These are phyloP conservation scores for Malaclemys terrapin DNA, from an alignment of 2,113 vertebrate genomes.

Conservation along the genomic window DNA sequence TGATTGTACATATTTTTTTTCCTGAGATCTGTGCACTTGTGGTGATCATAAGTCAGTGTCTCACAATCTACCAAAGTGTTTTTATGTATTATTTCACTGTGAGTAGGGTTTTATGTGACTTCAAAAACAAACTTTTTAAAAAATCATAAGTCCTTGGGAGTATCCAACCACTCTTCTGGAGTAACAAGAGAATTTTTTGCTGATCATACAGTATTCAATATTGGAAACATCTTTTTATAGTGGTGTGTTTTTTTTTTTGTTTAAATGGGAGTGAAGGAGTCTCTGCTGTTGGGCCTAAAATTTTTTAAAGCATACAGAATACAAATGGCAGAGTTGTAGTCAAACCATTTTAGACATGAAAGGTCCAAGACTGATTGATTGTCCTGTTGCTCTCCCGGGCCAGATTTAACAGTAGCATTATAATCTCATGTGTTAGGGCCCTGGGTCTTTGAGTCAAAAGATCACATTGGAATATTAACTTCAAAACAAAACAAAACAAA, in stretches of 20 bases:
- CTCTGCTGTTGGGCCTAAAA: rapidly evolving
- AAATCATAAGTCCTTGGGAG: background rate
- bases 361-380: background rate
- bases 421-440: background rate
- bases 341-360: background rate
- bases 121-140: background rate
- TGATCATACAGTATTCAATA: background rate
- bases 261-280: background rate
- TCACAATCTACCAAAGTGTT: background rate
- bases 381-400: background rate
- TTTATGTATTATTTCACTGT: background rate
- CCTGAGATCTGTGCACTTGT: background rate
- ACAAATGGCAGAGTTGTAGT: background rate
- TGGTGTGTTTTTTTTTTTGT: background rate
- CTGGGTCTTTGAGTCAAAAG: background rate
- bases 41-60: background rate
- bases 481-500: too few species aligned
- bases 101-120: background rate
- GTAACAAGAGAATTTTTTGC: background rate
- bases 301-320: background rate
- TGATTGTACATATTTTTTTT: background rate
- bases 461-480: background rate
- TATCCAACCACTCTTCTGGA: background rate
- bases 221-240: background rate
- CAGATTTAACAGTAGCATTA: background rate